Percentiles rank a stretch among this genome's conserved stretches.
phyloP scores from a whole-genome alignment of 2,888 invertebrate genomes.

The Drosophila cognata region DNA sequence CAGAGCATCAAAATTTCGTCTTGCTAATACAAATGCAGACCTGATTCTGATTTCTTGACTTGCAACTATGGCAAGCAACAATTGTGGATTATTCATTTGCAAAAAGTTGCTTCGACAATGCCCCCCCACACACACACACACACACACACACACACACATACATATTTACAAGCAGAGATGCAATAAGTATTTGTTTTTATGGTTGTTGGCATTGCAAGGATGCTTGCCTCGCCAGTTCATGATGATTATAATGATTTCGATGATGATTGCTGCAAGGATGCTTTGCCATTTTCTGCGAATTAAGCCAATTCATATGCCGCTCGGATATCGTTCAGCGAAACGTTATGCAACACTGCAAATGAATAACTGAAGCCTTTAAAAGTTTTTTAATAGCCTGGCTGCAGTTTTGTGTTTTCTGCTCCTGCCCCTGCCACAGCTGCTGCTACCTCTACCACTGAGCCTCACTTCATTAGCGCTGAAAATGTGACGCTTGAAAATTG shows the following conservation, averaged over 20 bases:
- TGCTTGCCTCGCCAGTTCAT: constrained; percentile 30
- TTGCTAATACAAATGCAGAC: background rate
- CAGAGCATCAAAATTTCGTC: constrained; percentile 10
- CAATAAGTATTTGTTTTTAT: constrained; percentile 34
- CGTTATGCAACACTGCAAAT: constrained; percentile 52
- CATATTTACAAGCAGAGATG: background rate
- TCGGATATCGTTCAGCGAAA: constrained; percentile 23
- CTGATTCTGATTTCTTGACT: constrained; percentile 34
- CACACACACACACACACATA: background rate
- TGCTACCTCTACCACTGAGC: constrained; percentile 20
- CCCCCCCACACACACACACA: constrained; percentile 2
- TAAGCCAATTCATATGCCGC: constrained; percentile 72
- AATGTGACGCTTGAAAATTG: constrained; percentile 66
- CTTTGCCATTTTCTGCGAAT: constrained; percentile 73
- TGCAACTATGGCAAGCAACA: constrained; percentile 59
- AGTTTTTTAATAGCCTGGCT: constrained; percentile 51
- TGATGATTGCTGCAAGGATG: constrained; percentile 31
- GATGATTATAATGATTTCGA: constrained; percentile 43
- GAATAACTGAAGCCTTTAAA: constrained; percentile 64
- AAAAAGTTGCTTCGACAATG: constrained; percentile 52
- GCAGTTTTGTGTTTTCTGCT: constrained; percentile 23
- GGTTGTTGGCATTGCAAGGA: constrained; percentile 22
- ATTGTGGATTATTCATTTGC: constrained; percentile 75
- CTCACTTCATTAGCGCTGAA: constrained; percentile 73
- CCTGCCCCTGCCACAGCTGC: constrained; percentile 19